Evolutionary conservation across 2,797 vertebrate species (phyloP).

Genomic region (Acrocephalus scirpaceus): DNA sequence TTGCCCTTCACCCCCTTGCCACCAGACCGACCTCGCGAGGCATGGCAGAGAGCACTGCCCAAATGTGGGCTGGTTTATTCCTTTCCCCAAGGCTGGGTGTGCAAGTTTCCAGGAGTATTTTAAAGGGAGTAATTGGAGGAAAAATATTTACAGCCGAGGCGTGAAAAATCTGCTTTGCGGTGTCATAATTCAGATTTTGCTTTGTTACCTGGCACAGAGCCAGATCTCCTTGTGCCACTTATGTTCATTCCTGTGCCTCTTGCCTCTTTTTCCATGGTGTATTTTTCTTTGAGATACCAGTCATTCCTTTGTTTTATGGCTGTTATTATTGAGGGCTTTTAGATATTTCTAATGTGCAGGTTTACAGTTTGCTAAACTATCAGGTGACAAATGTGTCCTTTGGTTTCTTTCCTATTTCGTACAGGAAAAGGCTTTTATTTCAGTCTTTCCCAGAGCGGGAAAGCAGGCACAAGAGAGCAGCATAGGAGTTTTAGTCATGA

Average conservation of each 20-base stretch:
- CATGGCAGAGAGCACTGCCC: accelerated
- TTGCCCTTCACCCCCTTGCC: background rate
- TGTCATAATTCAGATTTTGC: background rate
- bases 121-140: background rate
- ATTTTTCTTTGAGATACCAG: background rate
- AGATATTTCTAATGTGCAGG: background rate
- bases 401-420: background rate
- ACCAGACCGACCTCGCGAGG: accelerated
- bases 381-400: background rate
- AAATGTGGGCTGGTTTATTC: accelerated
- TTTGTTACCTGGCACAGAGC: background rate
- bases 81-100: background rate
- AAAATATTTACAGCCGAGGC: background rate
- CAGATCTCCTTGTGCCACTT: background rate
- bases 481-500: accelerated
- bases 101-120: background rate
- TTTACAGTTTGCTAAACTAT: background rate
- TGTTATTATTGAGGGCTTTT: background rate
- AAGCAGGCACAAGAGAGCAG: background rate
- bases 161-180: background rate
- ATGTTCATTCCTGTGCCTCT: accelerated
- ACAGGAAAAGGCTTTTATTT: background rate
- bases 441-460: background rate
- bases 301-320: background rate
- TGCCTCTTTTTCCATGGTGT: background rate